These are phyloP conservation scores for Trididemnum nubilum DNA, from an alignment of 23 tunicate genomes.

Conservation along the genomic window DNA sequence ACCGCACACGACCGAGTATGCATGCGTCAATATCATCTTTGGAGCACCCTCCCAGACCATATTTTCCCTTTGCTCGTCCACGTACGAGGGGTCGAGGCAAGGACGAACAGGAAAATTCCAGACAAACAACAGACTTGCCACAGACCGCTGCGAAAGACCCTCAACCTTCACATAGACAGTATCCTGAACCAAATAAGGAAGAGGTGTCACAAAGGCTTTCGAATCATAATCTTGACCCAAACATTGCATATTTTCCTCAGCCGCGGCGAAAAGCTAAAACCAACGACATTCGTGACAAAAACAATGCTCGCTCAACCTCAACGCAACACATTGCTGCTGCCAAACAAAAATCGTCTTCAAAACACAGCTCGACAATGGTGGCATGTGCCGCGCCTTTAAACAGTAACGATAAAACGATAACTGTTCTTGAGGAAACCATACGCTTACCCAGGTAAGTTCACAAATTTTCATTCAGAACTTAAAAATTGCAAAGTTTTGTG, in stretches of 20 bases:
- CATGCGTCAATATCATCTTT: too few relatives aligned
- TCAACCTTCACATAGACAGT: background rate
- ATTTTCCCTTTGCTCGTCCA: conserved; percentile 6
- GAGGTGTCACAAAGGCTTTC: background rate
- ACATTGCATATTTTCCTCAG: conserved; percentile 47
- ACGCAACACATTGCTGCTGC: conserved; percentile 3
- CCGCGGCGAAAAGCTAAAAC: conserved; percentile 7
- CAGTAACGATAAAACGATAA: background rate
- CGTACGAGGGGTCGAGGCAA: conserved; percentile 1
- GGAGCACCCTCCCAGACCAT: background rate
- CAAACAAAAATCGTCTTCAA: background rate
- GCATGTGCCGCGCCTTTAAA: too few relatives aligned
- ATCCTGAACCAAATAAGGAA: background rate
- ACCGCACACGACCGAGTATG: background rate
- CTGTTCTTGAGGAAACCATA: background rate
- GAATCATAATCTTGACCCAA: conserved; percentile 27
- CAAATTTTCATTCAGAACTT: too few relatives aligned
- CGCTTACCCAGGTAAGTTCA: background rate
- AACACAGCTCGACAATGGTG: too few relatives aligned
- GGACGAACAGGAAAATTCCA: background rate
- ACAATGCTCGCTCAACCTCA: conserved; percentile 8
- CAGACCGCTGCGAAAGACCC: too few relatives aligned
- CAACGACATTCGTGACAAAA: background rate
- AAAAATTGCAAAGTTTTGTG: too few relatives aligned
- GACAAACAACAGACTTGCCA: background rate